Conservation (phyloP, 2,113 vertebrate species). For the Xiphophorus hellerii region DNA sequence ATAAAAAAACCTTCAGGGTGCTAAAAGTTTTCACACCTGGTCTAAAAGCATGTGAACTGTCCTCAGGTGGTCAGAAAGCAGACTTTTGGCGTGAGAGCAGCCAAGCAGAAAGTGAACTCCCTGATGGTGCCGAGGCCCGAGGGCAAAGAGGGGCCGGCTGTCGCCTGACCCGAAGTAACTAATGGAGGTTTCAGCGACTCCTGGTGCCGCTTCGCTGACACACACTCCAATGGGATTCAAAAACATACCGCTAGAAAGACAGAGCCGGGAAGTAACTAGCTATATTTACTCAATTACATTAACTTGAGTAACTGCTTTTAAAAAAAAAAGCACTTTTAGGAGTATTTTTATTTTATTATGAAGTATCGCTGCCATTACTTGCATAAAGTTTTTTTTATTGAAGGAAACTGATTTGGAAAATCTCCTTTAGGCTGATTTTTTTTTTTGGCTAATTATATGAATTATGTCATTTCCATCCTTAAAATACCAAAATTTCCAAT, state of each 20-base stretch:
- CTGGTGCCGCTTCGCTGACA: constrained; percentile 17
- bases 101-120: constrained; percentile 37
- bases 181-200: constrained; percentile 45
- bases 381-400: too few relatives aligned
- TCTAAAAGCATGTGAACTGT: constrained; percentile 24
- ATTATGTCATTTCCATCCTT: too few relatives aligned
- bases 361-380: too few relatives aligned
- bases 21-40: constrained; percentile 45
- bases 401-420: too few relatives aligned
- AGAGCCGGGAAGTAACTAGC: too few relatives aligned
- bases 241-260: not conserved
- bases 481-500: too few relatives aligned
- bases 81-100: constrained; percentile 16
- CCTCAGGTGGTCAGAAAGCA: constrained; percentile 30
- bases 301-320: too few relatives aligned
- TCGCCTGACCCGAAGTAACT: constrained; percentile 43
- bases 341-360: too few relatives aligned
- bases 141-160: constrained; percentile 44
- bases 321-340: too few relatives aligned
- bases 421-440: too few relatives aligned
- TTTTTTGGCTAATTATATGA: too few relatives aligned
- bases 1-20: not conserved
- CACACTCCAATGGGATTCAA: not conserved
- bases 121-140: constrained; percentile 26
- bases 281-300: too few relatives aligned